phyloP scores from a whole-genome alignment of 1,140 invertebrate species.

The Temnothorax longispinosus region DNA sequence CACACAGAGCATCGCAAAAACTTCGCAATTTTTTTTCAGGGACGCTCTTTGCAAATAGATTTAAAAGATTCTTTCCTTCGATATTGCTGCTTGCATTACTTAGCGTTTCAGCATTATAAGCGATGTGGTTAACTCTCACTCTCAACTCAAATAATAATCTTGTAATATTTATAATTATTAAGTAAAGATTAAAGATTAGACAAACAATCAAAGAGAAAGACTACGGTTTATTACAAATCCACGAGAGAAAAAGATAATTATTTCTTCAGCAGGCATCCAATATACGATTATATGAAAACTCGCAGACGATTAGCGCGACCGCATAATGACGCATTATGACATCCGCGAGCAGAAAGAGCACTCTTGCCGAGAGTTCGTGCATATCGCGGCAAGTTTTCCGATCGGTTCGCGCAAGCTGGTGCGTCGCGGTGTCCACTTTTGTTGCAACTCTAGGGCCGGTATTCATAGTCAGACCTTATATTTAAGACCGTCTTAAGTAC shows the following conservation, averaged over 20 bases:
- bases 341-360: not conserved
- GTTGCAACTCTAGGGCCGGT: not conserved
- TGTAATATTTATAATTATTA: not conserved
- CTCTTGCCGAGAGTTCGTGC: not conserved
- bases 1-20: not conserved
- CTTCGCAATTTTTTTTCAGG: not conserved
- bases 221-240: not conserved
- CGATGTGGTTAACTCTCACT: not conserved
- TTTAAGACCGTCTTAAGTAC: too few species aligned
- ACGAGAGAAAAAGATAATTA: not conserved
- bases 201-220: not conserved
- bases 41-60: not conserved
- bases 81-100: not conserved
- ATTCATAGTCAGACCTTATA: too few species aligned
- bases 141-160: not conserved
- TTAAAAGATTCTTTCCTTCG: not conserved
- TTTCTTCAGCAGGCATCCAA: not conserved
- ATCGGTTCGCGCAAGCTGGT: slow-evolving; percentile 24
- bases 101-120: not conserved
- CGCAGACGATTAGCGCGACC: not conserved
- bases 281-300: not conserved
- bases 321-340: not conserved
- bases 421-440: slow-evolving; percentile 11
- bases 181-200: not conserved
- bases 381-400: slow-evolving; percentile 40